Percentiles rank a stretch among this genome's conserved stretches.
These are phyloP conservation scores for Rhopalosiphum maidis DNA, from an alignment of 1,140 invertebrate species.

Conservation along the genomic window DNA sequence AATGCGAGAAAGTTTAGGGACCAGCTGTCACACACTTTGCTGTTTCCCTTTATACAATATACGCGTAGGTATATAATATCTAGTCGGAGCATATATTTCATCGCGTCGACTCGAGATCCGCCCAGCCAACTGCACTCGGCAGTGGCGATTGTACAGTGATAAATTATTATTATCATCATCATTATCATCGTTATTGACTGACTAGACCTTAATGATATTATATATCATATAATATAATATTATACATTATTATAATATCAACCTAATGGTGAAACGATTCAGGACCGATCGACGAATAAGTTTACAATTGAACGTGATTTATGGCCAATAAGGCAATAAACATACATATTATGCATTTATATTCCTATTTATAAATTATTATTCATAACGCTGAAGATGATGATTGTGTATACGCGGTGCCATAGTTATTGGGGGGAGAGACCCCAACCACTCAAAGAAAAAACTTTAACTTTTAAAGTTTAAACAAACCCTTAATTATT, in stretches of 20 bases:
- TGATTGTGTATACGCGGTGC: background rate
- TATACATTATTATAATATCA: background rate
- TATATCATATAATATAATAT: background rate
- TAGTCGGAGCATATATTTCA: background rate
- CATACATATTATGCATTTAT: background rate
- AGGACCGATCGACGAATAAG: background rate
- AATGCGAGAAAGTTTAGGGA: constrained; percentile 24
- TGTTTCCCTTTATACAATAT: background rate
- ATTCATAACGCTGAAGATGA: background rate
- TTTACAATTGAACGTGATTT: background rate
- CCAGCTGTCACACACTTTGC: background rate
- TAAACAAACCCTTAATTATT: background rate
- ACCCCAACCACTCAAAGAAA: background rate
- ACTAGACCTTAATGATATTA: background rate
- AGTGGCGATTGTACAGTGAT: background rate
- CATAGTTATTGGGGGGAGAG: background rate
- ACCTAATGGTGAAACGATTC: background rate
- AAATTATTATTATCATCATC: constrained; percentile 23
- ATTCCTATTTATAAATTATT: background rate
- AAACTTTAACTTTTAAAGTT: background rate
- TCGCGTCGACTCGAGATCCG: background rate
- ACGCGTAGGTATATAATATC: background rate
- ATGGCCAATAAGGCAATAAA: background rate
- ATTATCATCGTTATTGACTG: background rate
- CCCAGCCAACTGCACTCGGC: background rate